Evolutionary conservation across 1,140 invertebrate species (phyloP), one percentile per base, ranked within the genome.

Genomic region (Drosophila prosaltans): DNA sequence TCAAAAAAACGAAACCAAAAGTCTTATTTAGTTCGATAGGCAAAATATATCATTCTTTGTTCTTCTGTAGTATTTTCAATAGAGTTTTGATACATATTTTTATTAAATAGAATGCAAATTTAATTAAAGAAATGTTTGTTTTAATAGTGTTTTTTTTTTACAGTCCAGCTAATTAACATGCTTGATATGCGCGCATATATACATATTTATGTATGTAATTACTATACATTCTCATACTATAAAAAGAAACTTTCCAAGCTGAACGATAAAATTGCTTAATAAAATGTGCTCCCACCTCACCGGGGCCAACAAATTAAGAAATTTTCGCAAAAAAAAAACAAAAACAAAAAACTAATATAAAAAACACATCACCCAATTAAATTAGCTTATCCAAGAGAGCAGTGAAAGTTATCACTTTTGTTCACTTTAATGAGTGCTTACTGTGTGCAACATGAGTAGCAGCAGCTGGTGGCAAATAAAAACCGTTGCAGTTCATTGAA

Each of bases 401-500:
- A 59, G 57, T 59, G 57, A 59, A 59, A 59, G 57, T 59, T 59
- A 24, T 21, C 21, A 55, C 21, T 59, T 59, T 59, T 59, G 57
- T 59, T 32, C 32, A 59, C 57, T 59, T 24, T 39, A 16, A 59
- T 59, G 57, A 59, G 57, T 39, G 57, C 32, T 59, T 39, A 59
- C 57, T 59, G 57, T 59, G 57, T 58, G 55, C 32, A 59, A 59
- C 32, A 24, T 59, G 57, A 59, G 57, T 39, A 58, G 55, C 28
- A 36, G 55, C 55, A 36, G 55, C 55, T 39, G 55, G 55, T 3
- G 32, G 60, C 36, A 67, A 69, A 69, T 21, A 41, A 62, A 73
- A 65, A 57, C 32, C 51, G 54, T 70, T 67, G 66, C 63, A 74
- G 65, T 60, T 72, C 64, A 72, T 69, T 75, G 76, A 75, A 75